These are phyloP conservation scores for Elymnias hypermnestra DNA, from an alignment of 1,140 invertebrate species.

Conservation along the genomic window DNA sequence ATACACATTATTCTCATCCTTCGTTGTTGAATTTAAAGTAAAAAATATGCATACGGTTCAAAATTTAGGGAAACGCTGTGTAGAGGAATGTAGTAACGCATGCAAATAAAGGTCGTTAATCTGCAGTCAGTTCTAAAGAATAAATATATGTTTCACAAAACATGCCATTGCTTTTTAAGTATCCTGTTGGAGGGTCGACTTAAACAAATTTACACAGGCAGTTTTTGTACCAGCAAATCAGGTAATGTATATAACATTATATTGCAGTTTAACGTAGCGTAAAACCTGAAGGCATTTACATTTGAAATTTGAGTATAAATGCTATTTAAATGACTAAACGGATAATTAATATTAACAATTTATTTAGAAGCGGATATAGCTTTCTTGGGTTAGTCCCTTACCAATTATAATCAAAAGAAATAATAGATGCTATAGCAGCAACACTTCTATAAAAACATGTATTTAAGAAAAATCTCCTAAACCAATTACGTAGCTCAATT, in stretches of 20 bases:
- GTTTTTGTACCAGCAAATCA: too few relatives aligned
- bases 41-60: constrained; percentile 17
- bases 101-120: constrained; percentile 5
- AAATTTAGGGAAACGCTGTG: constrained; percentile 9
- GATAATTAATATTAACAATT: too few relatives aligned
- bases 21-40: constrained; percentile 19
- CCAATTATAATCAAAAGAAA: too few relatives aligned
- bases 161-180: constrained; percentile 8
- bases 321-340: too few relatives aligned
- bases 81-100: constrained; percentile 10
- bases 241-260: not conserved
- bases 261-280: not conserved
- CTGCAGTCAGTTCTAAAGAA: constrained; percentile 3
- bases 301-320: too few relatives aligned
- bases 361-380: too few relatives aligned
- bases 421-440: too few relatives aligned
- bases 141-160: constrained; percentile 13
- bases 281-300: too few relatives aligned
- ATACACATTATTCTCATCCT: constrained; percentile 15
- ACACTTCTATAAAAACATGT: too few relatives aligned
- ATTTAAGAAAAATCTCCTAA: too few relatives aligned
- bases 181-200: constrained; percentile 8
- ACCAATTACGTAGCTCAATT: too few relatives aligned
- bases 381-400: too few relatives aligned
- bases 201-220: constrained; percentile 13